Conservation (phyloP, 2,888 invertebrate species). For the Leptinotarsa peninsularis region DNA sequence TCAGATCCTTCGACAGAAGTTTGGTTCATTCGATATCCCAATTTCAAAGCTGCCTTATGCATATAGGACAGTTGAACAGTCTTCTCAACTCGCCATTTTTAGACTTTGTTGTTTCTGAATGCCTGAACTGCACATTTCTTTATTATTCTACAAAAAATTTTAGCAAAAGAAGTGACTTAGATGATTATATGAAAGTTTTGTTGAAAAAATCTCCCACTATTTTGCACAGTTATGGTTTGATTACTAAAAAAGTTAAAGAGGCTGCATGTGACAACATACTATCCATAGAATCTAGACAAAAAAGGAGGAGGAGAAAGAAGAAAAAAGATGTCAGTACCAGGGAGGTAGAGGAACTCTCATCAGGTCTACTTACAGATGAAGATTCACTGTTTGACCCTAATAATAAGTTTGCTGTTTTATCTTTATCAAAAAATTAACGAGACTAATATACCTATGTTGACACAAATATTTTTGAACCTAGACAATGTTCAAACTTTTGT, state of each 20-base stretch:
- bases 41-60: conserved; percentile 74
- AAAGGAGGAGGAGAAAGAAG: conserved; percentile 30
- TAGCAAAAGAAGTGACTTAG: conserved; percentile 60
- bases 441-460: not conserved
- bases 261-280: conserved; percentile 13
- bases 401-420: conserved; percentile 35
- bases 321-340: conserved; percentile 47
- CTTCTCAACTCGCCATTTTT: conserved; percentile 73
- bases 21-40: conserved; percentile 75
- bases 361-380: conserved; percentile 29
- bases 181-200: conserved; percentile 50
- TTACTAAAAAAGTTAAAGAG: conserved; percentile 27
- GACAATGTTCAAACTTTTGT: too few species aligned
- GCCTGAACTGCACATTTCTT: conserved; percentile 80
- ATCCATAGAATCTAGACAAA: not conserved
- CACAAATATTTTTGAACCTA: not conserved
- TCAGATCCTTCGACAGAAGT: conserved; percentile 70
- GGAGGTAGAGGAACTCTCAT: conserved; percentile 38
- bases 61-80: conserved; percentile 74
- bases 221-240: conserved; percentile 30
- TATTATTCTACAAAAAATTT: conserved; percentile 79
- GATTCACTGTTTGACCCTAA: conserved; percentile 33
- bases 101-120: conserved; percentile 71
- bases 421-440: not conserved
- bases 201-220: conserved; percentile 41